Evolutionary conservation across 2,113 vertebrate species (phyloP).

Genomic region (Mirza zaza): DNA sequence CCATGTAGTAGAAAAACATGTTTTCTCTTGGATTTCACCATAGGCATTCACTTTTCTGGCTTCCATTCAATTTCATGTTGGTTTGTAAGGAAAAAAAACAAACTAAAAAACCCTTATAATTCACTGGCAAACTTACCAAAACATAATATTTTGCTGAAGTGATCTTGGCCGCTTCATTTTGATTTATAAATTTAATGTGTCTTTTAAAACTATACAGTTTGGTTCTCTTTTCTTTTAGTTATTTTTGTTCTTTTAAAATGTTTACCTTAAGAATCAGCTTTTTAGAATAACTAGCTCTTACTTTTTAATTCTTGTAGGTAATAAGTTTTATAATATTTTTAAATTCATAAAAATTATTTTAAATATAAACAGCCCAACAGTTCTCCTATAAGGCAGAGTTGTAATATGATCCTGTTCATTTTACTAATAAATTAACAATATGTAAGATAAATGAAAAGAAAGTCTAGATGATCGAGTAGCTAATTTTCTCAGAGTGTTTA

Average conservation of each 20-base stretch:
- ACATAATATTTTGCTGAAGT: background rate
- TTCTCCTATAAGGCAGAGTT: background rate
- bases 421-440: background rate
- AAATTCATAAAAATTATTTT: background rate
- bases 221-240: background rate
- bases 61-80: background rate
- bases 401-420: background rate
- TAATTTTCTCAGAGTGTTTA: background rate
- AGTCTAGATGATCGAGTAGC: background rate
- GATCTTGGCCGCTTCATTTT: background rate
- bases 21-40: background rate
- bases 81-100: conserved; percentile 16
- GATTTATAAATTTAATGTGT: background rate
- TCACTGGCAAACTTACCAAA: background rate
- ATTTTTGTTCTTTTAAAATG: conserved; percentile 23
- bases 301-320: conserved; percentile 40
- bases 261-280: background rate
- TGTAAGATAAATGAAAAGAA: background rate
- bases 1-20: background rate
- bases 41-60: background rate
- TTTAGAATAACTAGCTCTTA: background rate
- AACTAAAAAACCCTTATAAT: background rate
- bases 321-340: background rate
- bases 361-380: background rate
- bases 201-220: background rate